A percentile compares a stretch with the other conserved stretches of the same genome.
Conservation (phyloP, 2,797 vertebrate genomes). For the Buceros bicornis region DNA sequence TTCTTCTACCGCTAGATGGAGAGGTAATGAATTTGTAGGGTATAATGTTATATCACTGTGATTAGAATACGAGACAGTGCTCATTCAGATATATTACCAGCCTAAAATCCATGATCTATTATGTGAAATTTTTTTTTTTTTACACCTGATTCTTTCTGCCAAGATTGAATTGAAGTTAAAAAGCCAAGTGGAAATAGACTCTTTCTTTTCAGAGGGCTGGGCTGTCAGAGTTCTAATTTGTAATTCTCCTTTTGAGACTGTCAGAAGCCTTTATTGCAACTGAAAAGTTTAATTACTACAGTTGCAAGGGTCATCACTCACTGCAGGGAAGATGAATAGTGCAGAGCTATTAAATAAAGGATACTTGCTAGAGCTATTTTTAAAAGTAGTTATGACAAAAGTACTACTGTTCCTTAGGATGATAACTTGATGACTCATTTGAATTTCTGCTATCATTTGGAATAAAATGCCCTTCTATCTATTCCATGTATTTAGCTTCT, state of each 20-base stretch:
- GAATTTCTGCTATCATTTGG: constrained; percentile 18
- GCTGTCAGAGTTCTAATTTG: constrained; percentile 36
- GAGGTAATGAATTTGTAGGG: not conserved
- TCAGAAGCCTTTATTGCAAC: constrained; percentile 21
- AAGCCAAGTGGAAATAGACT: not conserved
- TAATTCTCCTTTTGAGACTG: constrained; percentile 48
- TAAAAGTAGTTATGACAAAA: constrained; percentile 27
- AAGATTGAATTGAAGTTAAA: constrained; percentile 12
- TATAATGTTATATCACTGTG: not conserved
- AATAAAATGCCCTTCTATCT: constrained; percentile 41
- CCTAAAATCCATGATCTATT: not conserved
- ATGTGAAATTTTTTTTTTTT: not conserved
- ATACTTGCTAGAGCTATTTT: constrained; percentile 20
- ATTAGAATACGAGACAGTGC: not conserved
- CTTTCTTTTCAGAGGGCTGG: not conserved
- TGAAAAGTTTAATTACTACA: constrained; percentile 64
- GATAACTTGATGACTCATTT: constrained; percentile 20
- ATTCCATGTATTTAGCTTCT: not conserved
- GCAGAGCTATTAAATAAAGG: constrained; percentile 50
- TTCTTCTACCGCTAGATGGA: not conserved
- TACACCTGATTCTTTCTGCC: not conserved
- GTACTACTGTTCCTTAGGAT: constrained; percentile 17
- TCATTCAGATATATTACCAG: not conserved
- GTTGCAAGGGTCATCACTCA: constrained; percentile 43
- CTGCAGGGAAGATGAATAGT: not conserved